phyloP scores from a whole-genome alignment of 2,888 invertebrate species.

The Perizoma flavofasciatum region DNA sequence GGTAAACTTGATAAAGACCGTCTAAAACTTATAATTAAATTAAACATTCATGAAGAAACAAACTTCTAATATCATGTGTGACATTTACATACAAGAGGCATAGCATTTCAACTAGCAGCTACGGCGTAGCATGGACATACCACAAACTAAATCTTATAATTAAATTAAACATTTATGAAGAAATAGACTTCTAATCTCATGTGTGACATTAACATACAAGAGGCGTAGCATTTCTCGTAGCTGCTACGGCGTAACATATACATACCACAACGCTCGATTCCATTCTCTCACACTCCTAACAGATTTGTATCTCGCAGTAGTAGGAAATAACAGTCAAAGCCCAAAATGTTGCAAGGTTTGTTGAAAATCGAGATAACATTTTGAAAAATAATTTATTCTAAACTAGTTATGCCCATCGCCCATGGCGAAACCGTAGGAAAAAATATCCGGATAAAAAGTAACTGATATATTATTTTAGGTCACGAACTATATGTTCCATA shows the following conservation, averaged over 20 bases:
- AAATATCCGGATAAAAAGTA: too few species aligned
- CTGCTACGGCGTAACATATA: slow-evolving; percentile 13
- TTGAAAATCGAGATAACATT: too few species aligned
- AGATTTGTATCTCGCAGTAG: not conserved
- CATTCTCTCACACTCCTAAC: slow-evolving; percentile 4
- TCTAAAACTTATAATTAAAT: too few species aligned
- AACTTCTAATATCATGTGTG: slow-evolving; percentile 2
- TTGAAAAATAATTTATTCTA: too few species aligned
- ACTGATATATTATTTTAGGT: too few species aligned
- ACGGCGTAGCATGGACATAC: slow-evolving; percentile 11
- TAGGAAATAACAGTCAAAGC: not conserved
- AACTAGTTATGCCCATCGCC: too few species aligned
- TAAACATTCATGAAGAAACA: too few species aligned
- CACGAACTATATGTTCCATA: too few species aligned
- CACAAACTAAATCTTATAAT: not conserved
- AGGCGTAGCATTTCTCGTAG: slow-evolving; percentile 17
- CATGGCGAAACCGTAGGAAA: too few species aligned
- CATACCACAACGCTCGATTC: slow-evolving; percentile 1
- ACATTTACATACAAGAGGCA: slow-evolving; percentile 15
- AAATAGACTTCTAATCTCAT: not conserved
- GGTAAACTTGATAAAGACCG: too few species aligned
- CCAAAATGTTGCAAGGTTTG: too few species aligned
- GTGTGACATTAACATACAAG: slow-evolving; percentile 14
- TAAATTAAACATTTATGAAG: too few species aligned
- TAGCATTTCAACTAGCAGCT: slow-evolving; percentile 16